Conservation (phyloP, 1,140 invertebrate species). For the Proales similis region DNA sequence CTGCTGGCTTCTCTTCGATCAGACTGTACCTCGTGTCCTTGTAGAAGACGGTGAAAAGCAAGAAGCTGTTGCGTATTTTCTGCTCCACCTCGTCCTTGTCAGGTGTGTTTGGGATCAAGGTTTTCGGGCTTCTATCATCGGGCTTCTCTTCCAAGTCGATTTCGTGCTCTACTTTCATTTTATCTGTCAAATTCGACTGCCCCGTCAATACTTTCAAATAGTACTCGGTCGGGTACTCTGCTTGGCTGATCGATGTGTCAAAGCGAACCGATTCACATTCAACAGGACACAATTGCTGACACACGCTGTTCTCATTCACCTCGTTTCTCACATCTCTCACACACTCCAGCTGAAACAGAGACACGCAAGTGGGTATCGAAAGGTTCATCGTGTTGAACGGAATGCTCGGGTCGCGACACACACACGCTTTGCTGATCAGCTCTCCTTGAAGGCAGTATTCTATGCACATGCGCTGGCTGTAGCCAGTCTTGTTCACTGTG, state of each 20-base stretch:
- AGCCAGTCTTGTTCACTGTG: conserved; percentile 2
- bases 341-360: background rate
- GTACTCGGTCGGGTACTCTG: background rate
- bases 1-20: conserved; percentile 1
- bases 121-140: too few species aligned
- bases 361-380: background rate
- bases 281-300: conserved; percentile 1
- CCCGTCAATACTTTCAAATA: background rate
- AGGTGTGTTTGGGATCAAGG: conserved; percentile 2
- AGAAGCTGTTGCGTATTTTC: too few species aligned
- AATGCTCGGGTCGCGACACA: background rate
- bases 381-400: background rate
- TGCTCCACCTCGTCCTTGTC: background rate
- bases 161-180: too few species aligned
- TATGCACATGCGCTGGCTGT: background rate
- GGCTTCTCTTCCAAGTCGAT: too few species aligned
- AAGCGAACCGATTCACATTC: conserved; percentile 8
- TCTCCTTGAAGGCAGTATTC: background rate
- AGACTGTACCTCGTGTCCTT: background rate
- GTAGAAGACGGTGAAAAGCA: conserved; percentile 16
- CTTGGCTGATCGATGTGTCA: background rate
- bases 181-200: background rate
- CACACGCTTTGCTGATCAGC: conserved; percentile 15
- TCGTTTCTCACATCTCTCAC: background rate
- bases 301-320: background rate